These are phyloP conservation scores for Ophion ellenae DNA, from an alignment of 2,888 invertebrate genomes.

Conservation along the genomic window DNA sequence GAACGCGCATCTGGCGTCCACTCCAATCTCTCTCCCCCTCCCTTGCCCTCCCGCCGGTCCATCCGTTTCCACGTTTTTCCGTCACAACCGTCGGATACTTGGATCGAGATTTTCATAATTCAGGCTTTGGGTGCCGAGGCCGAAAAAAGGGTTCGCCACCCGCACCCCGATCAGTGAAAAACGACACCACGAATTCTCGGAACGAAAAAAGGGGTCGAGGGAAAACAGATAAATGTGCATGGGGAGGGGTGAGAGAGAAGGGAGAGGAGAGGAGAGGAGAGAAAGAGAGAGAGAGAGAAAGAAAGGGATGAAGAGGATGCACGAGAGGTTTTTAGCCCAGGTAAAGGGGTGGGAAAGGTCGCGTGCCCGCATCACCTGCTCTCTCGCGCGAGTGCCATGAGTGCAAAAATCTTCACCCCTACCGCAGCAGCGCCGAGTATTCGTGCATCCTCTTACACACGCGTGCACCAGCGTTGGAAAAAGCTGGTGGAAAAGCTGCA, in stretches of 20 bases:
- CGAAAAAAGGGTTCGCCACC: conserved; percentile 58
- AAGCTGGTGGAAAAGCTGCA: conserved; percentile 66
- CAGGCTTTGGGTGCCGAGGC: conserved; percentile 40
- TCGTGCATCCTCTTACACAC: not conserved
- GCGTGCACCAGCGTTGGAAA: conserved; percentile 24
- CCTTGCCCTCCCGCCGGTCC: not conserved
- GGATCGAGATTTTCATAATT: conserved; percentile 74
- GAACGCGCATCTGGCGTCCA: conserved; percentile 72
- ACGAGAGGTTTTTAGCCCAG: conserved; percentile 53
- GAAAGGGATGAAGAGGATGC: conserved; percentile 25
- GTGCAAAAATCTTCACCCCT: conserved; percentile 62
- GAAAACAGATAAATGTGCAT: conserved; percentile 47
- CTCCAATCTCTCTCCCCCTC: conserved; percentile 17
- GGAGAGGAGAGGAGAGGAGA: conserved; percentile 6
- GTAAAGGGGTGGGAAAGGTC: conserved; percentile 70
- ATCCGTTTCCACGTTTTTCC: conserved; percentile 20
- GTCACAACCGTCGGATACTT: conserved; percentile 19
- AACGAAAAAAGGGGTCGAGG: conserved; percentile 36
- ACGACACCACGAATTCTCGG: conserved; percentile 59
- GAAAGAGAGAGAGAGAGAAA: conserved; percentile 5
- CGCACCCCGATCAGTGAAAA: conserved; percentile 55
- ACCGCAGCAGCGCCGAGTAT: not conserved
- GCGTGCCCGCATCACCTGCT: conserved; percentile 81
- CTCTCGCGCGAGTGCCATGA: conserved; percentile 29
- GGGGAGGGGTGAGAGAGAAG: conserved; percentile 18